Percentiles rank a stretch among this genome's conserved stretches.
These are phyloP conservation scores for Smutsia temminckii DNA, from an alignment of 2,797 vertebrate species.

Conservation along the genomic window DNA sequence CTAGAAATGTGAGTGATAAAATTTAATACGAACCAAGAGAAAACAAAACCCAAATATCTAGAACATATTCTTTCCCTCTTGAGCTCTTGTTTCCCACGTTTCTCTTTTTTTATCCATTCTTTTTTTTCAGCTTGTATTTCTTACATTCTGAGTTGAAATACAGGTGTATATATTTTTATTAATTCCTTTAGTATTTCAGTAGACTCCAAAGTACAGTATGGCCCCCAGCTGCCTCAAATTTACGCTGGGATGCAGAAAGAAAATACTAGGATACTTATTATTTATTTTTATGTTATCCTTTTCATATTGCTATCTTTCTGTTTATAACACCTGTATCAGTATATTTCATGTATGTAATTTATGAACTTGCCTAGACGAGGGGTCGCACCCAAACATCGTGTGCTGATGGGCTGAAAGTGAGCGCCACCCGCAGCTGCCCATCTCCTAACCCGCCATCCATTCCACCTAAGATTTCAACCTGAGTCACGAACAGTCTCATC, in stretches of 20 bases:
- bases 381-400: no score
- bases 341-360: background rate
- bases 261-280: background rate
- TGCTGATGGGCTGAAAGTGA: background rate
- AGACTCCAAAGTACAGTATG: background rate
- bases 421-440: background rate
- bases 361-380: background rate
- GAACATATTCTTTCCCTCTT: background rate
- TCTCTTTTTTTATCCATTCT: background rate
- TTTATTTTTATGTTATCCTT: background rate
- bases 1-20: background rate
- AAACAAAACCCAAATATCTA: background rate
- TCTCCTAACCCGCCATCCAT: background rate
- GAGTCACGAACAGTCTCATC: background rate
- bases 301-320: background rate
- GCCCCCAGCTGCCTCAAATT: background rate
- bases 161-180: background rate
- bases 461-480: background rate
- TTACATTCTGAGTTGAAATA: background rate
- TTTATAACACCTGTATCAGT: background rate
- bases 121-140: background rate
- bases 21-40: background rate
- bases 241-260: background rate
- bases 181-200: background rate
- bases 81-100: accelerated